A percentile compares a stretch with the other conserved stretches of the same genome.
Conservation (phyloP, 2,888 invertebrate species). For the Pocota personata region DNA sequence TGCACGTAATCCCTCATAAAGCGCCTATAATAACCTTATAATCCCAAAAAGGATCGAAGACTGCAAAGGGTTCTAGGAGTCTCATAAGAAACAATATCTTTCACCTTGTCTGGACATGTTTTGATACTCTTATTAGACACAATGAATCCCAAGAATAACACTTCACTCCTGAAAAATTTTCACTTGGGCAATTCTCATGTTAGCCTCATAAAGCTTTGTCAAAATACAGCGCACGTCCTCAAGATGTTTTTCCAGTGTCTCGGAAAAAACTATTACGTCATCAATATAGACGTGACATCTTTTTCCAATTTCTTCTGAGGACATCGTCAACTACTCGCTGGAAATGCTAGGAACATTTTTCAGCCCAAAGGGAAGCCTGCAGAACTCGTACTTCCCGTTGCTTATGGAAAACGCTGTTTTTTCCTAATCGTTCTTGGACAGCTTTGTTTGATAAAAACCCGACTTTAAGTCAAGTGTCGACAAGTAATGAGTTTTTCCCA, state of each 20-base stretch:
- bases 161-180: conserved; percentile 75
- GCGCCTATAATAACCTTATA: too few species aligned
- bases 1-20: too few species aligned
- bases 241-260: too few species aligned
- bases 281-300: too few species aligned
- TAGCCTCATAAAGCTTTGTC: too few species aligned
- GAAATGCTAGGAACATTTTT: too few species aligned
- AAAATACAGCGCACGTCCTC: too few species aligned
- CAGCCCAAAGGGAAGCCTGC: conserved; percentile 12
- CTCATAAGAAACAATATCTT: too few species aligned
- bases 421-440: conserved; percentile 23
- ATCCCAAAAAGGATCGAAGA: neutral
- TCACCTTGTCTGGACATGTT: conserved; percentile 39
- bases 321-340: too few species aligned
- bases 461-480: conserved; percentile 3
- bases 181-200: too few species aligned
- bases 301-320: too few species aligned
- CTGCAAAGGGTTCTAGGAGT: conserved; percentile 20
- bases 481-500: conserved; percentile 34
- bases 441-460: conserved; percentile 49
- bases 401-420: conserved; percentile 2
- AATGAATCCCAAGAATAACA: conserved; percentile 78
- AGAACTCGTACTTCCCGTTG: conserved; percentile 6
- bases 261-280: too few species aligned
- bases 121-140: conserved; percentile 70